Percentiles rank a stretch among this genome's conserved stretches.
These are phyloP conservation scores for Chloroceryle aenea DNA, from an alignment of 2,113 vertebrate genomes.

Conservation along the genomic window DNA sequence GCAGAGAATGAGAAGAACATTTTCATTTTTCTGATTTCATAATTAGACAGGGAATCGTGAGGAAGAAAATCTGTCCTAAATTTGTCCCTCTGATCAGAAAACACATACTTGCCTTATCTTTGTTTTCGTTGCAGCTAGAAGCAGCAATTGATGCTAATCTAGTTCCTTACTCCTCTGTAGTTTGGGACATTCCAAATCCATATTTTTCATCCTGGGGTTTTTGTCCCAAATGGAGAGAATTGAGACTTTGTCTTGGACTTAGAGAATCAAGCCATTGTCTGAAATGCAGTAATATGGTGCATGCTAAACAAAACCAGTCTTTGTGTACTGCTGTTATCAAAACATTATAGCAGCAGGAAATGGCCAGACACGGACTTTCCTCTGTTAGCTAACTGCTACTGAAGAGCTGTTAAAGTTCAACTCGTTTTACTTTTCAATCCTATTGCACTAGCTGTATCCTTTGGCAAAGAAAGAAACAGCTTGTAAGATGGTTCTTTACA, in stretches of 20 bases:
- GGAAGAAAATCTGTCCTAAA: background rate
- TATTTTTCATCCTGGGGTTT: background rate
- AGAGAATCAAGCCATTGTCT: constrained; percentile 56
- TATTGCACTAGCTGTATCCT: background rate
- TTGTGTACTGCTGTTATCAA: constrained; percentile 49
- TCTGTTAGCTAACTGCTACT: constrained; percentile 7
- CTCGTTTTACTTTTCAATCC: constrained; percentile 20
- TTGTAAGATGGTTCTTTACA: background rate
- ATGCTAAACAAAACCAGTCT: constrained; percentile 54
- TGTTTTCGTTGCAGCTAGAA: background rate
- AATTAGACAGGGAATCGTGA: background rate
- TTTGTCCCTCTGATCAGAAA: background rate
- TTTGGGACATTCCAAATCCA: background rate
- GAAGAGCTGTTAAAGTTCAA: constrained; percentile 12
- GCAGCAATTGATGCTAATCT: constrained; percentile 4
- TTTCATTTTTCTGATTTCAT: background rate
- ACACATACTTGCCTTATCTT: background rate
- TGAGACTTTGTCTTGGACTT: constrained; percentile 23
- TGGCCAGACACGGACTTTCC: background rate
- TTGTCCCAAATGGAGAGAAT: background rate
- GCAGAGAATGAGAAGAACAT: background rate
- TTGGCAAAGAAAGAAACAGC: background rate
- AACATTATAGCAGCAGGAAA: constrained; percentile 53
- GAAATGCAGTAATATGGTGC: background rate
- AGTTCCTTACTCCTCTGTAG: background rate